Evolutionary conservation across 2,888 invertebrate genomes (phyloP), one percentile per base, ranked within the genome.

Genomic region (Aproaerema taeniolella): DNA sequence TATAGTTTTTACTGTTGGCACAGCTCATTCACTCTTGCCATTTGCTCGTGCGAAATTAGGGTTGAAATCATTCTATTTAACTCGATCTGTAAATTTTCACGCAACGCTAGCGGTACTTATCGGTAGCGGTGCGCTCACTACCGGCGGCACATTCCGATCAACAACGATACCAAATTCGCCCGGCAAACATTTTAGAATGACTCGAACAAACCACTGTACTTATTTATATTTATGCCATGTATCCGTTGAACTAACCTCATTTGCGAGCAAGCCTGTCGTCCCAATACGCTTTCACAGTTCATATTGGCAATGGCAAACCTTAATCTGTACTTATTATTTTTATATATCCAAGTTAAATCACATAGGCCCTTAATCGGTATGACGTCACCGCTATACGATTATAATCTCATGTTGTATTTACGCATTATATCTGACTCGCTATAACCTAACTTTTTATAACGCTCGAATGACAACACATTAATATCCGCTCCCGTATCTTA

Each of bases 121-220:
- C 48, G n/a, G n/a, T n/a, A n/a, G 42, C 15, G 40, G 12, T 1
- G 45, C 42, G 34, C 49, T 37, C 1, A 43, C 33, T 5, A 44
- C 49, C 2, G 46, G 44, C 17, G 10, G 14, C 11, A 48, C 39
- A 2, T 20, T 15, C 28, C 31, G 26, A 26, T 46, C 41, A 1
- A 46, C 12, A 1, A 46, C 41, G 10, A 48, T 48, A 11, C 44
- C 32, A 16, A 44, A 44, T 15, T 46, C 32, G 1, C 45, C 48
- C 1, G 44, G 43, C 14, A 49, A 37, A 33, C 43, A 43, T n/a
- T n/a, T n/a, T n/a, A n/a, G n/a, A n/a, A n/a, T n/a, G n/a, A n/a
- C n/a, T n/a, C n/a, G n/a, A n/a, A n/a, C n/a, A n/a, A n/a, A n/a
- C n/a, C n/a, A n/a, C n/a, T n/a, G n/a, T n/a, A n/a, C n/a, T n/a